Percentiles rank a stretch among this genome's conserved stretches.
phyloP scores from a whole-genome alignment of 2,113 vertebrate genomes.

The Brevimyrus niger region DNA sequence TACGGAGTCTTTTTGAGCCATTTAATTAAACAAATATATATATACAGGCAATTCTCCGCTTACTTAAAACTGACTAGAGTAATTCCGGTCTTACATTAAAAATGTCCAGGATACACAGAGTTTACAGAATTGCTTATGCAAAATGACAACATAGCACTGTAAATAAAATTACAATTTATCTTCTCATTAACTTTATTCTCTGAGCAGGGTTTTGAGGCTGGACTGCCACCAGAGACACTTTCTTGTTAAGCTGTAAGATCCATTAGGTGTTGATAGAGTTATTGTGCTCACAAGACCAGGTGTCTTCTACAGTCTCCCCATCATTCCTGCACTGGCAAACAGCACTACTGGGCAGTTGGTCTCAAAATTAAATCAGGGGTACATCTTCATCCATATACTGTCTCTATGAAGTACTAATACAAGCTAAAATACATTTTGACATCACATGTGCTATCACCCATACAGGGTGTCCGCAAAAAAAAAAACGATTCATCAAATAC shows the following conservation, averaged over 20 bases:
- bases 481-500: background rate
- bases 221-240: background rate
- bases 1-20: background rate
- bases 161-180: background rate
- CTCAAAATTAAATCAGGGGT: background rate
- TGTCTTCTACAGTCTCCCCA: background rate
- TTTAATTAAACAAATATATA: background rate
- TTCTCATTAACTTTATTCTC: background rate
- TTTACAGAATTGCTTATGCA: background rate
- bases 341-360: background rate
- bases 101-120: background rate
- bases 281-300: background rate
- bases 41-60: background rate
- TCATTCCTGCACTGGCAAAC: background rate
- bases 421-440: background rate
- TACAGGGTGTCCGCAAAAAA: background rate
- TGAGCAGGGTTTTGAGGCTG: background rate
- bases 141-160: background rate
- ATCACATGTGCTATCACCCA: background rate
- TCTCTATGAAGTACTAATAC: background rate
- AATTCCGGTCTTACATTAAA: background rate
- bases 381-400: background rate
- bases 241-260: background rate
- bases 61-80: background rate
- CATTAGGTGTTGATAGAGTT: background rate